Evolutionary conservation across 2,113 vertebrate species (phyloP).

Genomic region (Kryptolebias marmoratus): DNA sequence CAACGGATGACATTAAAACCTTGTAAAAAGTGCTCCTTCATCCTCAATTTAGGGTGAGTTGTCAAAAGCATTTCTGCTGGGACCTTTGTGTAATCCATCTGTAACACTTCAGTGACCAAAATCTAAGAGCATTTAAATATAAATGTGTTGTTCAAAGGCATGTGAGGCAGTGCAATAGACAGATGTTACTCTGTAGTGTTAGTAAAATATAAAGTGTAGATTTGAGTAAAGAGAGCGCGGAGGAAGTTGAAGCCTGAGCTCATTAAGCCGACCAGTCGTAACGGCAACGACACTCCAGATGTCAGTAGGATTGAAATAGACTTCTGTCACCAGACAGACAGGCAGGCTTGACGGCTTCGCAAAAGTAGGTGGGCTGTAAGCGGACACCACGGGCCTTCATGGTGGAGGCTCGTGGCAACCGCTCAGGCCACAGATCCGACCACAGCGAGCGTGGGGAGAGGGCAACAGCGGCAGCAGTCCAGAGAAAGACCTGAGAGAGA

Average conservation of each 20-base stretch:
- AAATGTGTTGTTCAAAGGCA: conserved; percentile 21
- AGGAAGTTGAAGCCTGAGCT: neutral
- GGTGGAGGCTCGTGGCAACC: neutral
- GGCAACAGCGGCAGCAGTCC: too few species aligned
- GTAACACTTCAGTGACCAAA: conserved; percentile 3
- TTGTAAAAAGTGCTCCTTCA: neutral
- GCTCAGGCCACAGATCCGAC: conserved; percentile 5
- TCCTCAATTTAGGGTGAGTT: neutral
- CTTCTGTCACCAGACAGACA: conserved; percentile 46
- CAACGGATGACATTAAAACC: neutral
- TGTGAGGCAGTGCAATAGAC: conserved; percentile 33
- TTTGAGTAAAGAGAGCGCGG: neutral
- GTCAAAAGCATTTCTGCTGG: neutral
- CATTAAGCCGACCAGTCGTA: conserved; percentile 24
- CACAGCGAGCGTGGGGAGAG: too few species aligned
- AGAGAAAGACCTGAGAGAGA: neutral
- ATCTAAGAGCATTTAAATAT: neutral
- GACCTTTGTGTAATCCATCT: neutral
- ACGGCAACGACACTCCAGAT: conserved; percentile 49
- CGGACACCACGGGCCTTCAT: conserved; percentile 45
- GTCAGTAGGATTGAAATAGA: conserved; percentile 59
- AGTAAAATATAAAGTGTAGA: neutral
- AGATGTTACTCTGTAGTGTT: neutral
- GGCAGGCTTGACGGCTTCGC: conserved; percentile 49
- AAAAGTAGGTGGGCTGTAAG: conserved; percentile 53